phyloP scores from a whole-genome alignment of 1,140 invertebrate species.

The Teleogryllus occipitalis region DNA sequence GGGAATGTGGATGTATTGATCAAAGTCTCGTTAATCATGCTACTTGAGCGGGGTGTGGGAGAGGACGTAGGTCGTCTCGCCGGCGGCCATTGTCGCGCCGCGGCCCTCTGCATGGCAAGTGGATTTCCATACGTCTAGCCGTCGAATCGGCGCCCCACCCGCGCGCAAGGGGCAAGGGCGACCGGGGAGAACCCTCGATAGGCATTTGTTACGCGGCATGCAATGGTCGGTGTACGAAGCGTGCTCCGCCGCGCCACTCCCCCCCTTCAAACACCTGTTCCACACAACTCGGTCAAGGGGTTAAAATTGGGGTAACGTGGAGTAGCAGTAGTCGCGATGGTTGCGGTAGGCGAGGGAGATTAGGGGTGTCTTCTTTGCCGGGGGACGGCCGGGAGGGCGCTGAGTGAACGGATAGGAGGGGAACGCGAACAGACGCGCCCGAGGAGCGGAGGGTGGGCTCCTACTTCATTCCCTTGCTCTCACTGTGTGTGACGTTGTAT shows the following conservation, averaged over 20 bases:
- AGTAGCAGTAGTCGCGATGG: neutral
- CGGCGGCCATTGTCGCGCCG: neutral
- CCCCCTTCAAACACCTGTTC: neutral
- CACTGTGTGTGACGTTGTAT: neutral
- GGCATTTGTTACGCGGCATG: neutral
- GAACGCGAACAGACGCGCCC: neutral
- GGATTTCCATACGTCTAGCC: neutral
- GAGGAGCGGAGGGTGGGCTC: too few relatives aligned
- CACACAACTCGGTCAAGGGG: neutral
- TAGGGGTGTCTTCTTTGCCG: neutral
- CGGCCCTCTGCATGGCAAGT: neutral
- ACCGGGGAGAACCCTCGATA: neutral
- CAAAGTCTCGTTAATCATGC: neutral
- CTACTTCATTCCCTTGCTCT: neutral
- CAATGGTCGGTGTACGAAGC: neutral
- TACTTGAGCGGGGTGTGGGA: neutral
- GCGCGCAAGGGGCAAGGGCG: neutral
- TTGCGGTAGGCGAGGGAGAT: conserved; percentile 2
- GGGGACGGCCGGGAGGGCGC: neutral
- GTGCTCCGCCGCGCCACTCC: neutral
- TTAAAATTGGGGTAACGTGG: neutral
- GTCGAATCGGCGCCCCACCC: neutral
- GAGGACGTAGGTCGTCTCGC: neutral
- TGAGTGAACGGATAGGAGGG: neutral
- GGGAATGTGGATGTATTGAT: neutral